phyloP scores from a whole-genome alignment of 2,888 invertebrate species.

The Drosophila fulvimacula region DNA sequence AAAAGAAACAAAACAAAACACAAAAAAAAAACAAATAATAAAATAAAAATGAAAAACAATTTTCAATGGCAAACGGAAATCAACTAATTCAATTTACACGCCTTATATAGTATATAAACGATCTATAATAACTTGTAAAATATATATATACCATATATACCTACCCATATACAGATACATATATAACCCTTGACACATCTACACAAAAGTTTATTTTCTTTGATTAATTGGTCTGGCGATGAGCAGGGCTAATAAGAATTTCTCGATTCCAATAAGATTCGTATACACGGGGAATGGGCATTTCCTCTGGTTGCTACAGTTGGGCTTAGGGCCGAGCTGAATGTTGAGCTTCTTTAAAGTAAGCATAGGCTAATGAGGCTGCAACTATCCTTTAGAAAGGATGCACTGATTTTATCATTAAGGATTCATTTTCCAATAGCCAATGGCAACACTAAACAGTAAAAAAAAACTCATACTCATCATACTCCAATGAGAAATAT shows the following conservation, averaged over 20 bases:
- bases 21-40: slow-evolving; percentile 25
- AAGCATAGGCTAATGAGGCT: no score
- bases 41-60: slow-evolving; percentile 54
- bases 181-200: slow-evolving; percentile 12
- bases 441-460: no score
- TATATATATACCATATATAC: background rate
- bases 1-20: slow-evolving; percentile 43
- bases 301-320: background rate
- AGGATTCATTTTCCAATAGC: no score
- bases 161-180: background rate
- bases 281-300: background rate
- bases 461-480: no score
- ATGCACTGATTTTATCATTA: no score
- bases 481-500: no score
- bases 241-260: background rate
- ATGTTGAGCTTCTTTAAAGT: background rate
- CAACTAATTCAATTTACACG: slow-evolving; percentile 50
- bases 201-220: background rate
- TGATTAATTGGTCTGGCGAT: background rate
- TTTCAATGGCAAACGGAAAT: slow-evolving; percentile 76
- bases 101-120: slow-evolving; percentile 15
- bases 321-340: background rate
- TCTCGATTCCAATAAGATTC: background rate
- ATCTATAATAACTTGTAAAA: slow-evolving; percentile 23
- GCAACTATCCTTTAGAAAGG: no score